Evolutionary conservation across 2,888 invertebrate genomes (phyloP), one percentile per base, ranked within the genome.

Genomic region (Plutella xylostella): DNA sequence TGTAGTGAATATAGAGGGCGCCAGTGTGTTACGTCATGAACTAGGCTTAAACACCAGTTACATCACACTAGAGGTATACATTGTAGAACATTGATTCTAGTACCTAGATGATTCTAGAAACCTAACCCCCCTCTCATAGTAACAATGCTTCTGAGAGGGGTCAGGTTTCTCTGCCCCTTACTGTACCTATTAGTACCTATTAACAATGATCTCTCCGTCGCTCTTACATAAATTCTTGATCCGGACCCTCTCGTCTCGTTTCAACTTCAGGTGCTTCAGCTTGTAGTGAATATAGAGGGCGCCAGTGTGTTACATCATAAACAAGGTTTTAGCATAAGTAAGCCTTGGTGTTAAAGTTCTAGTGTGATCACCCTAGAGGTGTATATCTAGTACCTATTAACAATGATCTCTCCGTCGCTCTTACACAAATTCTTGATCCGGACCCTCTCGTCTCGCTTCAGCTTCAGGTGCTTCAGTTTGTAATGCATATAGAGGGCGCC

Each of bases 401-500:
- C 20, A 20, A 37, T 37, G 12, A 37, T 15, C 4, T 37, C 37
- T 5, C 20, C 18, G 2, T 18, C 19, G 3, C 19, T 19, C 37
- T 37, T 37, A n/a, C 37, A 37, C 19, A 37, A 20, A 20, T 37
- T 37, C 37, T 37, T 37, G n/a, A 37, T 37, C 4, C 37, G 9
- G 19, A 37, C 37, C n/a, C 18, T 18, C 11, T 37, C 37, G 37
- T 20, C 18, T 1, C 37, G 37, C 19, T 37, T 37, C 9, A 37
- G 25, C 40, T 40, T 40, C 6, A 40, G 28, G 18, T 40, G 40
- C 22, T 40, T 40, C 9, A 40, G 28, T 15, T 40, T 40, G 28
- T n/a, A 25, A 14, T 40, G 40, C 40, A 28, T 40, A 12, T 40
- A 40, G 40, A 40, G 40, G 3, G 40, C 40, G 40, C 40, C 40